Evolutionary conservation across 2,113 vertebrate species (phyloP).

Genomic region (Anthoscopus minutus): DNA sequence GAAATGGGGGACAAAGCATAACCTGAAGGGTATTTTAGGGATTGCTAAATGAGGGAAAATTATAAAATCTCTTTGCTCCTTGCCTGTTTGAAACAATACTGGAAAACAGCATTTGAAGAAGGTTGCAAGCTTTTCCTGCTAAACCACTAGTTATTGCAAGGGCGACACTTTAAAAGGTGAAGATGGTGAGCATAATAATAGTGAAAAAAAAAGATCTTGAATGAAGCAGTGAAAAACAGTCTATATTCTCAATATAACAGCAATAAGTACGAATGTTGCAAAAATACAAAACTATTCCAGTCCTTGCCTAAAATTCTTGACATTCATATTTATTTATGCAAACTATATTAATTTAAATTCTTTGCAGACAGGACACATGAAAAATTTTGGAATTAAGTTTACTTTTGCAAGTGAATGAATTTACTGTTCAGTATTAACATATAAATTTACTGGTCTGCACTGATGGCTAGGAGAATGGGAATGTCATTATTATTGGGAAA

Average conservation of each 20-base stretch:
- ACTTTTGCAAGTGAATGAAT: conserved; percentile 45
- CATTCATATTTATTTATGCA: conserved; percentile 59
- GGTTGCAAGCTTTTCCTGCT: neutral
- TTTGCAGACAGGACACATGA: conserved; percentile 6
- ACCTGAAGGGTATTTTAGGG: neutral
- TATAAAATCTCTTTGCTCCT: neutral
- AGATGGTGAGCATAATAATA: neutral
- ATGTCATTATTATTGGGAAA: neutral
- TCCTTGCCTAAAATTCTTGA: neutral
- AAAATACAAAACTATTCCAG: conserved; percentile 5
- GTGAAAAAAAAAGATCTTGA: neutral
- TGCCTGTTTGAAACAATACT: neutral
- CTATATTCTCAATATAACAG: neutral
- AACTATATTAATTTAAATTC: conserved; percentile 52
- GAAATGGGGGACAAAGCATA: neutral
- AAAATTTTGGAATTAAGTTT: conserved; percentile 42
- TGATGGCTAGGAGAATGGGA: neutral
- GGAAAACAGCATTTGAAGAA: neutral
- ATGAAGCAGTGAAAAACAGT: neutral
- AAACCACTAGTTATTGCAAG: neutral
- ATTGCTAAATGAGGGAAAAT: neutral
- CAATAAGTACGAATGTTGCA: neutral
- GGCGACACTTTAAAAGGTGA: neutral
- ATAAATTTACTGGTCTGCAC: conserved; percentile 28
- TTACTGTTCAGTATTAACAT: conserved; percentile 45